Percentiles rank a stretch among this genome's conserved stretches.
These are phyloP conservation scores for Microctonus aethiopoides DNA, from an alignment of 2,888 invertebrate genomes.

Conservation along the genomic window DNA sequence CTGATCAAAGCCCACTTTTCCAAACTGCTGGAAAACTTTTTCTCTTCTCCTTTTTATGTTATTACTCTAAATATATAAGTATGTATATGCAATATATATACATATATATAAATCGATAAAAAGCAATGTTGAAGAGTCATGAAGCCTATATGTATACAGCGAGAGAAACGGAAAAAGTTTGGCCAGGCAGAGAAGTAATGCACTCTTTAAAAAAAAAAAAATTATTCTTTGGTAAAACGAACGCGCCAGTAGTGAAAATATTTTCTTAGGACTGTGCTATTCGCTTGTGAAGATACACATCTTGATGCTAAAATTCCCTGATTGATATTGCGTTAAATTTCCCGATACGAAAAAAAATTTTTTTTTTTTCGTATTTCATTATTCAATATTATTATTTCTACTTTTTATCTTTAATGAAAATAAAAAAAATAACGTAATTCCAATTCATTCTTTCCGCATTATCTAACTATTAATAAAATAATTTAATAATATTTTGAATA, in stretches of 20 bases:
- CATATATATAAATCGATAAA: not conserved
- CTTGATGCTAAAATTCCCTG: conserved; percentile 4
- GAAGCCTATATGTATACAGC: not conserved
- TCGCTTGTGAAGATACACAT: conserved; percentile 5
- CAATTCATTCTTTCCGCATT: too few species aligned
- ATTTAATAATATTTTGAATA: too few species aligned
- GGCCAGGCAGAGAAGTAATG: conserved; percentile 16
- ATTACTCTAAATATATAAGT: not conserved
- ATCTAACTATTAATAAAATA: too few species aligned
- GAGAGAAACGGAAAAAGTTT: conserved; percentile 4
- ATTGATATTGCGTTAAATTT: too few species aligned
- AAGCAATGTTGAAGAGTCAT: conserved; percentile 2
- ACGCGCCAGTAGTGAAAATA: conserved; percentile 11
- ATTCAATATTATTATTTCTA: too few species aligned
- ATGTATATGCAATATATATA: conserved; percentile 3
- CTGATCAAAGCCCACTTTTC: conserved; percentile 27
- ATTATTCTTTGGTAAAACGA: conserved; percentile 20
- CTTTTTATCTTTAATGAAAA: too few species aligned
- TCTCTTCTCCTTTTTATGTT: not conserved
- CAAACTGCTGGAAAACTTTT: conserved; percentile 5
- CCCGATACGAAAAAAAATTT: too few species aligned
- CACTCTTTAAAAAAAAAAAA: conserved; percentile 2
- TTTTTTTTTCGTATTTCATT: too few species aligned
- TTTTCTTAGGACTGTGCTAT: conserved; percentile 2
- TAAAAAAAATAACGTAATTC: too few species aligned